Evolutionary conservation across 2,113 vertebrate species (phyloP), one percentile per base, ranked within the genome.

Genomic region (Sphaerodactylus townsendi): DNA sequence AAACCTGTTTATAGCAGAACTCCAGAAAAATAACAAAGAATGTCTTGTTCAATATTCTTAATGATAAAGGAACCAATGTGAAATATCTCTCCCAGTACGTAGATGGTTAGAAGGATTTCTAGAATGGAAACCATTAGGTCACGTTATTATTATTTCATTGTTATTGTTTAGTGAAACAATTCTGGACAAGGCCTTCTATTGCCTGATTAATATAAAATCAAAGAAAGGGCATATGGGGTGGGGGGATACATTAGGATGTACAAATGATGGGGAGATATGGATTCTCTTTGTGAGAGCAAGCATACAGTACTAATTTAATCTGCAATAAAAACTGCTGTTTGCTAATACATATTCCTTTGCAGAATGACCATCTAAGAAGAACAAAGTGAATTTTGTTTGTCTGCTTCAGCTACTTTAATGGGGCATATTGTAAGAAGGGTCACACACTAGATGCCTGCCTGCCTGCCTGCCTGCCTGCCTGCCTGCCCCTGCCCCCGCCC

Each of bases 401-500:
- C 23, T 73, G 15, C 69, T 72, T 23, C 21, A 72, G 28, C 46
- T 70, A 30, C 75, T 37, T 13, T 6, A 33, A 9, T 1, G 0
- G 8, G 14, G 66, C 3, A 4, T 5, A 0, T 10, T 0, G 7
- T 10, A 0, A 0, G 2, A 83, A 66, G 48, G 80, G 71, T 90
- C 82, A 87, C 83, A 64, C 8, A 0, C 28, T 0, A 0, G 28
- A 21, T 13, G 25, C 25, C 35, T 72, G 17, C 10, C 48, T 30
- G 10, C 23, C 5, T 64, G n/a, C n/a, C n/a, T n/a, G n/a, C n/a
- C n/a, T 13, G 25, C 25, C 35, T 72, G 17, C 10, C 48, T 30
- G 10, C 23, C 5, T 64, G n/a, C n/a, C n/a, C n/a, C n/a, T n/a
- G n/a, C 25, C 1, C 56, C 4, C 53, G 82, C 65, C 33, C 37